Evolutionary conservation across 2,113 vertebrate genomes (phyloP).

Genomic region (Chionodraco myersi): DNA sequence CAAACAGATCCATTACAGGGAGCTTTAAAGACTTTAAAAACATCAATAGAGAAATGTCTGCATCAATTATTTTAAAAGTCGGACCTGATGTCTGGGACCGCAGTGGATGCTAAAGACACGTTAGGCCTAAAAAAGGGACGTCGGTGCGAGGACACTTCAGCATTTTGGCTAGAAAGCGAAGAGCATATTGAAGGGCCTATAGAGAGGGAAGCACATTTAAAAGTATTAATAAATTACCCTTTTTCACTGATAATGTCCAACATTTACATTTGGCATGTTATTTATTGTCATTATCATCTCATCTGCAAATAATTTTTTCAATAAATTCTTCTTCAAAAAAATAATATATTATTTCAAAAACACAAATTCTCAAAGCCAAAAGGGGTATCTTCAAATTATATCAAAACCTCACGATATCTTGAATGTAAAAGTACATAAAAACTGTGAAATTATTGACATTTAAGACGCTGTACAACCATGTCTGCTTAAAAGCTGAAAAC

Average conservation of each 20-base stretch:
- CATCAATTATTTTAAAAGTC: slow-evolving; percentile 31
- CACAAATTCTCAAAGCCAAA: background rate
- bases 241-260: background rate
- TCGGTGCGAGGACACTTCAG: background rate
- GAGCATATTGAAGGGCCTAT: background rate
- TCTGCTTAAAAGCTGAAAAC: background rate
- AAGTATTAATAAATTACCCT: background rate
- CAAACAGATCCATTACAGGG: slow-evolving; percentile 36
- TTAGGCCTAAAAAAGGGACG: background rate
- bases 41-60: slow-evolving; percentile 4
- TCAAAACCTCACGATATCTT: background rate
- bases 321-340: too few species aligned
- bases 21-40: slow-evolving; percentile 20
- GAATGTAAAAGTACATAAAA: background rate
- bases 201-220: background rate
- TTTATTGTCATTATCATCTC: background rate
- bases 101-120: background rate
- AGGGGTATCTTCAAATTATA: background rate
- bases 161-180: background rate
- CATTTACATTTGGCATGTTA: background rate
- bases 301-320: background rate
- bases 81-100: background rate
- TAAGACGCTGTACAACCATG: background rate
- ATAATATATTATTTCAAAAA: background rate
- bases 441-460: background rate